Evolutionary conservation across 2,113 vertebrate species (phyloP), one percentile per base, ranked within the genome.

Genomic region (Cranoglanis bouderius): DNA sequence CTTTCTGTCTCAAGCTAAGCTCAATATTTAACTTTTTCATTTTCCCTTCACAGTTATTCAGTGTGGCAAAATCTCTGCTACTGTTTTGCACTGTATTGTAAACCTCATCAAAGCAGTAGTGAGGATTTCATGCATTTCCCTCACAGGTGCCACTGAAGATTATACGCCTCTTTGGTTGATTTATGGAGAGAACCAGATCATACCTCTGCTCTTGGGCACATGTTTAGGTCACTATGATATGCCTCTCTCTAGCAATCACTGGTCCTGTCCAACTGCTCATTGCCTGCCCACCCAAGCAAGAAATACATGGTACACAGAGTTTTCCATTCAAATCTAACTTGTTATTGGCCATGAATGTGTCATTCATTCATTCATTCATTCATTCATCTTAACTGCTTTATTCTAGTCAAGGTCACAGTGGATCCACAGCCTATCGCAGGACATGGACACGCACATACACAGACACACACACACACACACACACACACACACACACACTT

Each of bases 71-170:
- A 75, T 88, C 46, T 40, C 29, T 21, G 91, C 93, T 93, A 92
- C 94, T 91, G 93, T 93, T 84, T 88, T 80, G 91, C 91, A 93
- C 92, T 92, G 93, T 92, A 93, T 92, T 92, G 91, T 90, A 90
- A 92, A 93, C 72, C 90, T 91, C 93, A 91, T 81, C 86, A 89
- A 86, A 90, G 92, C 55, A 4, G 0, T 81, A 26, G 92, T 91
- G 89, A 92, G 87, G 75, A 91, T 90, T 89, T 93, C 88, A 94
- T 85, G 90, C 89, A 89, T 87, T 91, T 86, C 19, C 82, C 82
- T 74, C 89, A 85, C 75, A 32, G 59, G 90, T 91, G 92, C 90
- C 93, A 92, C 53, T 14, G 63, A 89, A 91, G 72, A 89, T 90
- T 87, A 89, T 19, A 43, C 87, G 90, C 91, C 91, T 92, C 84